Percentiles rank a stretch among this genome's conserved stretches.
phyloP scores from a whole-genome alignment of 2,888 invertebrate genomes.

The Lamellibrachia satsuma region DNA sequence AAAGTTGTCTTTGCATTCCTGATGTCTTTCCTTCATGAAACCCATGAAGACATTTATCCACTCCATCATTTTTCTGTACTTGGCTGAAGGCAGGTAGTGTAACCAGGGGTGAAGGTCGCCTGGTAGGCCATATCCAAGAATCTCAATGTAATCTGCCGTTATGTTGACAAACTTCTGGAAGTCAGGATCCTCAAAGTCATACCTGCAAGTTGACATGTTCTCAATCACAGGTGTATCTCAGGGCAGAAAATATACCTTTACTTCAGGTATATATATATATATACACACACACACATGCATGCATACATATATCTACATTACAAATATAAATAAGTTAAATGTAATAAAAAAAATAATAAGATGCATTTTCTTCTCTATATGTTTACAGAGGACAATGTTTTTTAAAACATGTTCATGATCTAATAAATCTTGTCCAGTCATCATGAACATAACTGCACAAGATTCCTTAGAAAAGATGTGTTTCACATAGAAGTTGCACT shows the following conservation, averaged over 20 bases:
- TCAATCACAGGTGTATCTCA: not conserved
- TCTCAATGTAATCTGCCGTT: not conserved
- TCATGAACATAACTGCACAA: not conserved
- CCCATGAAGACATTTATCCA: not conserved
- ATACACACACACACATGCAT: too few species aligned
- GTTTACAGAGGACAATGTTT: not conserved
- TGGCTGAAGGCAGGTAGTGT: not conserved
- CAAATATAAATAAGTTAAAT: too few species aligned
- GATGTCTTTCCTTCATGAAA: not conserved
- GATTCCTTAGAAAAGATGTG: not conserved
- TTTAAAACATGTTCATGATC: not conserved
- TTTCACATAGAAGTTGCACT: not conserved
- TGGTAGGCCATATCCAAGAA: not conserved
- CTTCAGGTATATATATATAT: too few species aligned
- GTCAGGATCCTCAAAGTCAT: constrained; percentile 12
- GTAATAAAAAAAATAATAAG: not conserved
- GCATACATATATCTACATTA: too few species aligned
- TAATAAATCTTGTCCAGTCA: too few species aligned
- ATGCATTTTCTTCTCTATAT: not conserved
- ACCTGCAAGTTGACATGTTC: not conserved
- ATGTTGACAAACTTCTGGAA: constrained; percentile 23
- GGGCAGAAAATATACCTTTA: not conserved
- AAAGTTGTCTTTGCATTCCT: constrained; percentile 25
- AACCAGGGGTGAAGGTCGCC: constrained; percentile 24
- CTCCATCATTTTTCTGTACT: not conserved